Evolutionary conservation across 2,888 invertebrate genomes (phyloP).

Genomic region (Leptinotarsa tumamoca): DNA sequence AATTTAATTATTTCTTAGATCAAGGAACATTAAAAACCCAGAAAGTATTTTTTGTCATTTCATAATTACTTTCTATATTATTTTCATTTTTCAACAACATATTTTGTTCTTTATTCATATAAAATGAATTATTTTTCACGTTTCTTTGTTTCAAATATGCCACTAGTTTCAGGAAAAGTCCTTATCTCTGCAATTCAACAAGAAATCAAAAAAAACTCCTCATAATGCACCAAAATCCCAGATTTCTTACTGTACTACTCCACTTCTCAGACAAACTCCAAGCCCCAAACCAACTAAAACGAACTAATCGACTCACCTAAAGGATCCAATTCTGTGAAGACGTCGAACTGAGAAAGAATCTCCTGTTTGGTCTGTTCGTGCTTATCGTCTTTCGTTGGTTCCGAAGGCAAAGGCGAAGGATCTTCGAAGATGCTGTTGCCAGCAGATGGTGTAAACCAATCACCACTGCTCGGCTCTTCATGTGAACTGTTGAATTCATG

Average conservation of each 20-base stretch:
- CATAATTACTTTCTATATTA: too few species aligned
- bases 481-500: slow-evolving; percentile 58
- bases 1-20: too few species aligned
- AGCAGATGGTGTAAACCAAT: slow-evolving; percentile 62
- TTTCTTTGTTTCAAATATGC: too few species aligned
- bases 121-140: too few species aligned
- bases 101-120: too few species aligned
- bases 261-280: neutral
- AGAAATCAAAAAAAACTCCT: too few species aligned
- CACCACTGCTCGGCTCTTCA: slow-evolving; percentile 62
- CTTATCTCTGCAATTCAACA: too few species aligned
- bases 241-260: neutral
- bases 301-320: slow-evolving; percentile 74
- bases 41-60: too few species aligned
- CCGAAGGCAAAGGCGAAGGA: slow-evolving; percentile 48
- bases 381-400: slow-evolving; percentile 60
- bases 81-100: too few species aligned
- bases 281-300: neutral
- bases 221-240: neutral
- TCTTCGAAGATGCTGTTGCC: slow-evolving; percentile 63
- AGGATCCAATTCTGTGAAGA: slow-evolving; percentile 94
- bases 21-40: too few species aligned
- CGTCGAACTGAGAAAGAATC: slow-evolving; percentile 75
- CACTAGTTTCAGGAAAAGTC: too few species aligned
- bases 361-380: slow-evolving; percentile 63